Evolutionary conservation across 2,113 vertebrate species (phyloP).

Genomic region (Tetrax tetrax): DNA sequence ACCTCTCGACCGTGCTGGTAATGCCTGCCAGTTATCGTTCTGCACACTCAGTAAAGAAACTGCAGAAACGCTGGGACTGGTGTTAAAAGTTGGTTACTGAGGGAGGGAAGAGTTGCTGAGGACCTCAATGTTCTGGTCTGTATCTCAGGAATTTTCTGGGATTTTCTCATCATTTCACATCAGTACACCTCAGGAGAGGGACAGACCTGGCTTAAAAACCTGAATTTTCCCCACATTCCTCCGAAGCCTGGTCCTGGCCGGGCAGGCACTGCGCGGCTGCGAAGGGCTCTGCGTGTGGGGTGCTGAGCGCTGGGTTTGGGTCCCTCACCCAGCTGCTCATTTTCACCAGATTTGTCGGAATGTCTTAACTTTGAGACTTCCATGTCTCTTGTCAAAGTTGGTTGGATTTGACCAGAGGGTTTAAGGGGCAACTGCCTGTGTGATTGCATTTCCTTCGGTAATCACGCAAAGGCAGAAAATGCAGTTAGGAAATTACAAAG

Average conservation of each 20-base stretch:
- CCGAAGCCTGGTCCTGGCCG: fast-evolving
- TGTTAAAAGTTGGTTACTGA: not conserved
- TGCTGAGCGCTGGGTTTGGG: not conserved
- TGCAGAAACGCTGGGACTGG: not conserved
- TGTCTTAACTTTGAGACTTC: not conserved
- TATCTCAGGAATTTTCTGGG: not conserved
- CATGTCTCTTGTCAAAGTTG: slow-evolving; percentile 56
- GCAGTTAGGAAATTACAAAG: slow-evolving; percentile 44
- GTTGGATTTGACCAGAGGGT: slow-evolving; percentile 61
- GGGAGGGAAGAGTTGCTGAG: not conserved
- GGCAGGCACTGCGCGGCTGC: fast-evolving
- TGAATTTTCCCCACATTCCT: not conserved
- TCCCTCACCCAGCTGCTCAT: not conserved
- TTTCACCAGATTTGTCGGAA: not conserved
- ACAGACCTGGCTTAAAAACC: not conserved
- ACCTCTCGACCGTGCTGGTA: not conserved
- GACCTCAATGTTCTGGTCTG: not conserved
- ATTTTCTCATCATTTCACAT: not conserved
- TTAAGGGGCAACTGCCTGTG: slow-evolving; percentile 63
- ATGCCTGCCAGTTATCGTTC: not conserved
- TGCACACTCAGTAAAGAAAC: not conserved
- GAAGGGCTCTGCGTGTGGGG: not conserved
- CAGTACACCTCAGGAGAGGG: not conserved
- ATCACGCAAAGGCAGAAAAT: slow-evolving; percentile 23
- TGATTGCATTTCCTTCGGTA: slow-evolving; percentile 53